Conservation (phyloP, 2,797 vertebrate genomes). For the Poecilia picta region DNA sequence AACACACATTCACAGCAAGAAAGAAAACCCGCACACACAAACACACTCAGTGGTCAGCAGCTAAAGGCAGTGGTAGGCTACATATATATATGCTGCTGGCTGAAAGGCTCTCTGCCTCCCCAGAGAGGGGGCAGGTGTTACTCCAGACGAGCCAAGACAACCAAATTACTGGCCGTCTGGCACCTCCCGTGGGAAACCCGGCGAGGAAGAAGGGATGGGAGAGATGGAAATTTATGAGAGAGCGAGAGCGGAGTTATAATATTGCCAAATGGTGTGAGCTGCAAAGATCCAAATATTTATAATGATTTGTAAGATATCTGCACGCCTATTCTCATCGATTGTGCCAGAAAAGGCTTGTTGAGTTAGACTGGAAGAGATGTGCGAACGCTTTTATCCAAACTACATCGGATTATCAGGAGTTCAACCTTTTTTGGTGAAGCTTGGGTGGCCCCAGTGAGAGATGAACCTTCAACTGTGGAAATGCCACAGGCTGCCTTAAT, state of each 20-base stretch:
- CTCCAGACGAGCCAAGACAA: slow-evolving; percentile 99
- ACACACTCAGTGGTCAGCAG: slow-evolving; percentile 70
- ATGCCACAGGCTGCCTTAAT: slow-evolving; percentile 47
- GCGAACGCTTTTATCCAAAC: slow-evolving; percentile 50
- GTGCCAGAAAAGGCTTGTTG: slow-evolving; percentile 53
- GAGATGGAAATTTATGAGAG: slow-evolving; percentile 80
- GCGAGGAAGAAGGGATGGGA: slow-evolving; percentile 70
- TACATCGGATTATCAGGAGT: slow-evolving; percentile 60
- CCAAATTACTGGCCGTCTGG: slow-evolving; percentile 99
- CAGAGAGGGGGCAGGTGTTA: slow-evolving; percentile 98
- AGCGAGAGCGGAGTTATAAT: slow-evolving; percentile 69
- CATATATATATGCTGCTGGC: slow-evolving; percentile 75
- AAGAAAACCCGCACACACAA: slow-evolving; percentile 21
- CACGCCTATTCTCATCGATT: slow-evolving; percentile 44
- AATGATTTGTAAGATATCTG: slow-evolving; percentile 65
- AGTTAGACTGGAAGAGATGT: slow-evolving; percentile 35
- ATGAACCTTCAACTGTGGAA: slow-evolving; percentile 59
- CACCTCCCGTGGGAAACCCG: slow-evolving; percentile 92
- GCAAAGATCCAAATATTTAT: slow-evolving; percentile 76
- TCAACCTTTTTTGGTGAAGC: slow-evolving; percentile 34
- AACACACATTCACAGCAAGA: slow-evolving; percentile 26
- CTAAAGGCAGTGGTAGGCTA: slow-evolving; percentile 76
- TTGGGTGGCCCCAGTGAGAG: slow-evolving; percentile 50
- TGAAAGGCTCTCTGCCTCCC: slow-evolving; percentile 79
- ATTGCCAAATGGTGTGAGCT: slow-evolving; percentile 75